Evolutionary conservation across 2,888 invertebrate genomes (phyloP), one percentile per base, ranked within the genome.

Genomic region (Hemithea aestivaria): DNA sequence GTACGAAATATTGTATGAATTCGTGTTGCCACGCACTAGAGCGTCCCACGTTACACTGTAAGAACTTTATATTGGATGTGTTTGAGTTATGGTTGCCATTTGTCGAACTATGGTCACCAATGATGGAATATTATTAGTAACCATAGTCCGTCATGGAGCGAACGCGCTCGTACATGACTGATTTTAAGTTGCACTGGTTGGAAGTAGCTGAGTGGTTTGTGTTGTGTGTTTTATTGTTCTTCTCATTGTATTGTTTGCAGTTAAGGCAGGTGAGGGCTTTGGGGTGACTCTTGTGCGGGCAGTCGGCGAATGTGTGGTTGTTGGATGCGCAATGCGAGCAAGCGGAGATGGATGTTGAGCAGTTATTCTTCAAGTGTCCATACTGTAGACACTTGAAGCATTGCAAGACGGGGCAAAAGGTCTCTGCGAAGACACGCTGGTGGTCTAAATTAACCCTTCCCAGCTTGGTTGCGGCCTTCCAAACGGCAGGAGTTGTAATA

Each of bases 331-430:
- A 29, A 10, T 29, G 10, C 1, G 29, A 29, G 21, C 29, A 29
- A 6, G 20, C 9, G 1, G 10, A 8, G 10, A 1, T n/a, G 3
- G n/a, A 2, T 1, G 9, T 9, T 7, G 9, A 20, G 29, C 29
- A 29, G 5, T 10, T n/a, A 4, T 20, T 21, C 9, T 9, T 20
- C 6, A 21, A 21, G 9, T 29, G 29, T 1, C 29, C 29, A 9
- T 10, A 29, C 21, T 29, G 29, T 4, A 29, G 7, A 10, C 29
- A 29, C 12, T 29, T 29, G 10, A 21, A 20, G 10, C 29, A 29
- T 7, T 29, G 29, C 10, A 29, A 9, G 3, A 29, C 5, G 1
- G 29, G 29, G 10, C 20, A 21, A 10, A 21, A 10, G 21, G 20
- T 21, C 5, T 8, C 20, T 2, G 7, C 10, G 10, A 10, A 10